Evolutionary conservation across 2,888 invertebrate species (phyloP), one percentile per base, ranked within the genome.

Genomic region (Scrobipalpa atriplicella): DNA sequence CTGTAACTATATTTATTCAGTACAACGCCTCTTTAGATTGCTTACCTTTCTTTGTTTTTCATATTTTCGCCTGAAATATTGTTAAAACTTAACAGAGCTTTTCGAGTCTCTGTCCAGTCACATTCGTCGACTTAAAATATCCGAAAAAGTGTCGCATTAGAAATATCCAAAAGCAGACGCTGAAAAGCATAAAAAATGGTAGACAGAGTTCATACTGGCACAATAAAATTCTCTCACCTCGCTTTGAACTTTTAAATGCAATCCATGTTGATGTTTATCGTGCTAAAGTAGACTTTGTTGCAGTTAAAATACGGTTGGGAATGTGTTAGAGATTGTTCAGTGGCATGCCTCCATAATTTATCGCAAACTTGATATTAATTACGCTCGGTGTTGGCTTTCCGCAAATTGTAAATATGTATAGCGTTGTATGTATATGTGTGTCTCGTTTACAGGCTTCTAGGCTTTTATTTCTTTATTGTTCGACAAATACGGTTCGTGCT

Each of bases 361-460:
- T 83, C 75, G 79, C 87, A 84, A 89, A 89, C 86, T 88, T 89
- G 86, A 85, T 90, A 90, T 89, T 90, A 90, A 90, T 90, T 90
- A 89, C 87, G 78, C 70, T 73, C 73, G 78, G 75, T 79, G 72
- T 78, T 74, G 84, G 83, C 79, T 83, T 81, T 77, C 85, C 84
- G 75, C 83, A 86, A 85, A 85, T 85, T 86, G 78, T 83, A 80
- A 85, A 47, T 80, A 78, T 76, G 71, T 69, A 74, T 21, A 2
- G 38, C 10, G 16, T 62, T 10, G 61, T 18, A n/a, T n/a, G n/a
- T n/a, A n/a, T 21, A 56, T 60, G 38, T 60, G 39, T 19, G 13
- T 6, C 43, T 43, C 43, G 65, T 43, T 65, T 58, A 56, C 9
- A 18, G 7, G 52, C 38, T 56, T 2, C 13, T 29, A 19, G 10